phyloP scores from a whole-genome alignment of 1,140 invertebrate genomes.

The Mamestra configurata region DNA sequence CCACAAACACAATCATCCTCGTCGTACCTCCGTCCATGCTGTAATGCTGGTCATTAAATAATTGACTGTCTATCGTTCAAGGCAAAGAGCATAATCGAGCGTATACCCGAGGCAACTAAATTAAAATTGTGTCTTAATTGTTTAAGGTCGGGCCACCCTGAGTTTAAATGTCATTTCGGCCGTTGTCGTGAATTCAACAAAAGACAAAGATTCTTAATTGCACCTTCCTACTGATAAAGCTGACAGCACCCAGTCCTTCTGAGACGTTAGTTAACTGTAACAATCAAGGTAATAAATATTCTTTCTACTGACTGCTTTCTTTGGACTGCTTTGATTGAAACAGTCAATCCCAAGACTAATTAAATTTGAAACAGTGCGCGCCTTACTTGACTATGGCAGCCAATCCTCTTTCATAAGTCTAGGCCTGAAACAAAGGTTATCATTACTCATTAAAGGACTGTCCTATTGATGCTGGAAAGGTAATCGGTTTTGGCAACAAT shows the following conservation, averaged over 20 bases:
- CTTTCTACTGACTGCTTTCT: too few species aligned
- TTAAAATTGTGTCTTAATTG: constrained; percentile 43
- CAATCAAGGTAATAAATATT: neutral
- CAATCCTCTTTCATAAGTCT: constrained; percentile 8
- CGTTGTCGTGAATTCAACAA: neutral
- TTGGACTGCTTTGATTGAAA: constrained; percentile 2
- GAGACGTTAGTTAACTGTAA: neutral
- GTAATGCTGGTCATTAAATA: constrained; percentile 30
- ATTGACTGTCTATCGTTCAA: constrained; percentile 33
- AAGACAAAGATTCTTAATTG: neutral
- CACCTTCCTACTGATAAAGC: neutral
- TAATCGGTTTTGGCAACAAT: constrained; percentile 4
- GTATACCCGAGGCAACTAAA: neutral
- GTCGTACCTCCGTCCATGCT: neutral
- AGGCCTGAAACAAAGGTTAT: neutral
- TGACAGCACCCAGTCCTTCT: neutral
- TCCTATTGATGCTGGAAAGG: neutral
- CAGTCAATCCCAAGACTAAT: neutral
- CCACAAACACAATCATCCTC: neutral
- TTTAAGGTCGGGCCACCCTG: constrained; percentile 32
- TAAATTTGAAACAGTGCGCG: neutral
- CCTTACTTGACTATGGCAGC: constrained; percentile 13
- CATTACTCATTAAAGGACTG: neutral
- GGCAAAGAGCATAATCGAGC: constrained; percentile 1
- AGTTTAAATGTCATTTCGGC: neutral